phyloP scores from a whole-genome alignment of 2,113 vertebrate species.

The Coregonus clupeaformis region DNA sequence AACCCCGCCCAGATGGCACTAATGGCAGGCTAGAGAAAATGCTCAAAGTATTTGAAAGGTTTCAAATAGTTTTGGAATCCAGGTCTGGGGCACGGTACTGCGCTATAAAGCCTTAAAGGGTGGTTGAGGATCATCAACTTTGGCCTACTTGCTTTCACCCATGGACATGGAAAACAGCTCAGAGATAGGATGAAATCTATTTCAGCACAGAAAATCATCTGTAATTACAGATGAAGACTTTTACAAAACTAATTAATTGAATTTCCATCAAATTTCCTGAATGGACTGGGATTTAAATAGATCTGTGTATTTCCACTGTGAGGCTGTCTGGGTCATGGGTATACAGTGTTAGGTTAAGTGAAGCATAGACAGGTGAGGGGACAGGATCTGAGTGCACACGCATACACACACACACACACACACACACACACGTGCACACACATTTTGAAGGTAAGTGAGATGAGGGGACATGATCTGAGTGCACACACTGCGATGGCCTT shows the following conservation, averaged over 20 bases:
- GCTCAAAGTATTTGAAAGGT: too few species aligned
- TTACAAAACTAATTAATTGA: not conserved
- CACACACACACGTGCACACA: slow-evolving; percentile 29
- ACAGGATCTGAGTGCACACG: slow-evolving; percentile 1
- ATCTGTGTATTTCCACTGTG: too few species aligned
- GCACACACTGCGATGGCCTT: slow-evolving; percentile 6
- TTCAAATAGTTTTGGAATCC: too few species aligned
- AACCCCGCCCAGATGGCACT: too few species aligned
- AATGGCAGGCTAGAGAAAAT: too few species aligned
- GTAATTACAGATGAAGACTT: not conserved
- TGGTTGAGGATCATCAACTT: too few species aligned
- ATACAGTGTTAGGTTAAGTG: not conserved
- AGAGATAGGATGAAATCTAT: not conserved
- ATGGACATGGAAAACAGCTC: too few species aligned
- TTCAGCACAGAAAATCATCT: not conserved
- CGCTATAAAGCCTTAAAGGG: too few species aligned
- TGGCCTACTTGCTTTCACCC: too few species aligned
- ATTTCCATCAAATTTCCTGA: not conserved
- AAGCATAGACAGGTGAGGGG: not conserved
- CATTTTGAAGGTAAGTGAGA: not conserved
- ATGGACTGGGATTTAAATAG: not conserved
- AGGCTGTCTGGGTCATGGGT: too few species aligned
- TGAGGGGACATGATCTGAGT: not conserved
- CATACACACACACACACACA: slow-evolving; percentile 26
- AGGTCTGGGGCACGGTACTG: too few species aligned